Percentiles rank a stretch among this genome's conserved stretches.
Evolutionary conservation across 2,797 vertebrate genomes (phyloP).

Genomic region (Buphagus erythrorhynchus): DNA sequence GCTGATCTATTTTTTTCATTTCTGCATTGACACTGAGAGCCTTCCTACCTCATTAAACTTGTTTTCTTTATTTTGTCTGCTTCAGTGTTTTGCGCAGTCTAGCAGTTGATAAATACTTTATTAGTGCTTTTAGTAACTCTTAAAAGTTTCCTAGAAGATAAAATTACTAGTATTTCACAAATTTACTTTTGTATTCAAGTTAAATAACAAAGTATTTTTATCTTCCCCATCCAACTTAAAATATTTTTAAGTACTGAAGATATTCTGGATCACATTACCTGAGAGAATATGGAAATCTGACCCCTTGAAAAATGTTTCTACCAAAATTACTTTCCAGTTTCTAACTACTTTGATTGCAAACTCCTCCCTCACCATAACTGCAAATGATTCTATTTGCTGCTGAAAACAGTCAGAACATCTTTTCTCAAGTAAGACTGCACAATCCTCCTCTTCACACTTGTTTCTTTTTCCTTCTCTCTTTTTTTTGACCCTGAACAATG

Average conservation of each 20-base stretch:
- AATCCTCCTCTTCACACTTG: neutral
- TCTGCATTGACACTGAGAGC: neutral
- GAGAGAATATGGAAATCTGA: neutral
- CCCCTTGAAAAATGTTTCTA: neutral
- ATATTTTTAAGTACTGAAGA: neutral
- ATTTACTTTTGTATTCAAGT: neutral
- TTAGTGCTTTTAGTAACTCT: neutral
- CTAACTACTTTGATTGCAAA: neutral
- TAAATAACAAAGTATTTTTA: neutral
- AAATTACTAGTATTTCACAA: neutral
- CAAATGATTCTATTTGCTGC: neutral
- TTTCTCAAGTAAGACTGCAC: neutral
- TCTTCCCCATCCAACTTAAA: neutral
- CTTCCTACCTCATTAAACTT: conserved; percentile 1
- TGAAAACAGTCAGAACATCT: neutral
- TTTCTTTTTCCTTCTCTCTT: neutral
- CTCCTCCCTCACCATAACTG: neutral
- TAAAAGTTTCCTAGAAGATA: neutral
- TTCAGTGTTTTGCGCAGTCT: neutral
- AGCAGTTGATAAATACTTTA: neutral
- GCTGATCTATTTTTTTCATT: neutral
- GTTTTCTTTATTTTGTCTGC: neutral
- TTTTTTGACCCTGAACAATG: neutral
- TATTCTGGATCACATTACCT: neutral
- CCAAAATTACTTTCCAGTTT: neutral